Base-by-base conservation (phyloP, 2,888 invertebrate genomes). In the Leptothorax acervorum region DNA sequence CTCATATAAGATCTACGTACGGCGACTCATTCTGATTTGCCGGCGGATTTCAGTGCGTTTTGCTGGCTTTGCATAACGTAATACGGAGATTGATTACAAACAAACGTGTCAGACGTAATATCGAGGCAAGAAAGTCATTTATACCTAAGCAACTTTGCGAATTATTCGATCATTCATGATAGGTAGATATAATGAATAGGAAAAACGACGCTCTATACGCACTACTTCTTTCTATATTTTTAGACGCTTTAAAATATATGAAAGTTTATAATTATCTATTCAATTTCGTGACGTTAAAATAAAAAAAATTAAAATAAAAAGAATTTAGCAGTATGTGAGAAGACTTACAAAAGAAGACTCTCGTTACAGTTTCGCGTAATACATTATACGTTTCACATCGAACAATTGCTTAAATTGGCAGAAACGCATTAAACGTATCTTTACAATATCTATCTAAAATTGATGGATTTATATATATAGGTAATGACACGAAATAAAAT, bases 11-110 rank as follows among this genome's bases (percentile, higher is more conserved):
- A 57, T 68, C 71, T 63, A 53, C 79, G 1, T 68, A 65, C 57
- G 57, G 63, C 15, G 12, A 73, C 65, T 78, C 9, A 62, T 85
- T 79, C 73, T 71, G 63, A 74, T 88, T 55, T 63, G 60, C 65
- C 45, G 48, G n/a, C 35, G 31, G 23, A 4, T 48, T 62, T 66
- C 51, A 57, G 11, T 71, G 51, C 18, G n/a, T 71, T 76, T 73
- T 57, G 2, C 11, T 23, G 15, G n/a, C 35, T 82, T 83, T 81
- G 57, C 55, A 15, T n/a, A 39, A 65, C 62, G 18, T 48, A 48
- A 78, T 83, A 11, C 28, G 31, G 42, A 48, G 18, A 70, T 60
- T 70, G 48, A 57, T 70, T 15, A 23, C n/a, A 3, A 57, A 39
- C 35, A 70, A 70, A 79, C 63, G 23, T 39, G 1, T 28, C 74